phyloP scores from a whole-genome alignment of 2,888 invertebrate genomes.

The Sturmia bella region DNA sequence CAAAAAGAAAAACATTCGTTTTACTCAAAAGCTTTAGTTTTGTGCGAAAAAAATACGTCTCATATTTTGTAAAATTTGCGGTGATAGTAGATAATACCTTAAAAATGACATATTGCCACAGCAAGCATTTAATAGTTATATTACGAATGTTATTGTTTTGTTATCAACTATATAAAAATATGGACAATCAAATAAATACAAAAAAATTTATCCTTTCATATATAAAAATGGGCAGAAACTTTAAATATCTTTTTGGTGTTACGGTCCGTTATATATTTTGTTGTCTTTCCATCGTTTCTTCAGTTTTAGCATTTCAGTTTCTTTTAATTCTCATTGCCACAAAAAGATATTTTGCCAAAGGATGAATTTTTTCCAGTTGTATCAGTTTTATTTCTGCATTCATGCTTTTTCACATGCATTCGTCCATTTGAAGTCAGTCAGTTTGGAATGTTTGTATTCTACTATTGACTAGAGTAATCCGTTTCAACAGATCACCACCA shows the following conservation, averaged over 20 bases:
- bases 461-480: not conserved
- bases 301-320: constrained; percentile 32
- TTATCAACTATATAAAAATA: not conserved
- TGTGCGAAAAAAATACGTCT: too few species aligned
- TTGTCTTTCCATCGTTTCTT: not conserved
- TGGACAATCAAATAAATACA: constrained; percentile 19
- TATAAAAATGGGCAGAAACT: constrained; percentile 25
- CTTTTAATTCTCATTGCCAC: constrained; percentile 38
- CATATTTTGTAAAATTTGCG: too few species aligned
- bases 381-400: constrained; percentile 54
- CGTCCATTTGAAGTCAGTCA: constrained; percentile 16
- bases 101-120: too few species aligned
- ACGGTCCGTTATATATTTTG: constrained; percentile 5
- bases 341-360: constrained; percentile 58
- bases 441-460: constrained; percentile 34
- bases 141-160: too few species aligned
- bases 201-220: constrained; percentile 24
- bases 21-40: too few species aligned
- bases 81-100: too few species aligned
- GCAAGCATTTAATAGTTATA: too few species aligned
- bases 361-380: constrained; percentile 56
- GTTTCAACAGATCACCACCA: too few species aligned
- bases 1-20: too few species aligned
- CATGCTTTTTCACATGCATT: constrained; percentile 13
- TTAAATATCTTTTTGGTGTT: constrained; percentile 38